Percentiles rank a stretch among this genome's conserved stretches.
phyloP scores from a whole-genome alignment of 1,140 invertebrate genomes.

The Amphibalanus amphitrite region DNA sequence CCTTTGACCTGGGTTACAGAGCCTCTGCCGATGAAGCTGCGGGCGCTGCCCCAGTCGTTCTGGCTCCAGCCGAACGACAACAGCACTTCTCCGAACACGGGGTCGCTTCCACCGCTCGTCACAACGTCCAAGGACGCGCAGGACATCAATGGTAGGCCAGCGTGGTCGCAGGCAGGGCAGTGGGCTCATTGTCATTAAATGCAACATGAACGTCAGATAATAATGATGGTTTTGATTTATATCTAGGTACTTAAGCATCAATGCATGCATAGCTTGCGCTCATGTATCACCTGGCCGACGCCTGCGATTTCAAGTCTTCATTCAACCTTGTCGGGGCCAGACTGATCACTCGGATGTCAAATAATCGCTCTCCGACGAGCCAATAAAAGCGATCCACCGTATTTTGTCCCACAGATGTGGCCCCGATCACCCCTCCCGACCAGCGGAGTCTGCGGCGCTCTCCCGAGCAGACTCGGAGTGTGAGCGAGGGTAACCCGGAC shows the following conservation, averaged over 20 bases:
- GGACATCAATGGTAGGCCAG: constrained; percentile 19
- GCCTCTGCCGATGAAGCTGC: constrained; percentile 31
- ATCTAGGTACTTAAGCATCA: too few species aligned
- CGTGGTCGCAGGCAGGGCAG: too few species aligned
- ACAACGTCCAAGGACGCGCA: constrained; percentile 21
- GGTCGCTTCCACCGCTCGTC: constrained; percentile 25
- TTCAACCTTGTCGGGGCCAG: too few species aligned
- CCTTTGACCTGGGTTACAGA: constrained; percentile 23
- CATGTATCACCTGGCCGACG: too few species aligned
- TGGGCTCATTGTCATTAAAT: too few species aligned
- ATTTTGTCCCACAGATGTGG: constrained; percentile 21
- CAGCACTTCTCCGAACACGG: constrained; percentile 25
- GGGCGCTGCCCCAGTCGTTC: constrained; percentile 34
- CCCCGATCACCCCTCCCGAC: constrained; percentile 29
- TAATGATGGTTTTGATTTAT: too few species aligned
- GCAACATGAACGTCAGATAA: too few species aligned
- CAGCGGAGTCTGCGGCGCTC: constrained; percentile 11
- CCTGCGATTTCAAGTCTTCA: too few species aligned
- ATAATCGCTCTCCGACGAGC: too few species aligned
- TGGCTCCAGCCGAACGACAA: constrained; percentile 35
- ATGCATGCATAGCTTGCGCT: too few species aligned
- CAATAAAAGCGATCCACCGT: too few species aligned
- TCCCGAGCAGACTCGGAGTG: constrained; percentile 17
- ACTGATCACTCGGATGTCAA: too few species aligned
- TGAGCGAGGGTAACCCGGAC: constrained; percentile 29